Percentiles rank a stretch among this genome's conserved stretches.
These are phyloP conservation scores for Pseudoatta argentina DNA, from an alignment of 1,140 invertebrate genomes.

Conservation along the genomic window DNA sequence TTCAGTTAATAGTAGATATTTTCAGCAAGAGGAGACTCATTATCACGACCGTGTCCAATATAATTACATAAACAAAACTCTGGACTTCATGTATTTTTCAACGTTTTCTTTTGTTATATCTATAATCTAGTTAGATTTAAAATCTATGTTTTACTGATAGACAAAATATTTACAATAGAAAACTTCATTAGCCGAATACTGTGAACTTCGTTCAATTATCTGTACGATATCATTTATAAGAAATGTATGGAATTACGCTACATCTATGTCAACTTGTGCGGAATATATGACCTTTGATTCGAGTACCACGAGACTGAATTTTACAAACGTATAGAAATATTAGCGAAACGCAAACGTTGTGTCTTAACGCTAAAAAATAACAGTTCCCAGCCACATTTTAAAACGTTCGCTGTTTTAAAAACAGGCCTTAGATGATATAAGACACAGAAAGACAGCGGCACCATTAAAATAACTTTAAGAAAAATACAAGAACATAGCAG, in stretches of 20 bases:
- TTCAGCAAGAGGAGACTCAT: background rate
- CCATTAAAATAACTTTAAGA: slow-evolving; percentile 8
- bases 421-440: slow-evolving; percentile 5
- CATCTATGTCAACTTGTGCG: background rate
- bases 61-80: background rate
- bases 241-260: background rate
- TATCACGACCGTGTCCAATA: background rate
- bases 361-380: slow-evolving; percentile 16
- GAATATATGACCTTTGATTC: background rate
- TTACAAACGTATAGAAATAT: slow-evolving; percentile 10
- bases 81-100: background rate
- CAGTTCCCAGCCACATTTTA: background rate
- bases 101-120: background rate
- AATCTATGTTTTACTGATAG: background rate
- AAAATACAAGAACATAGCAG: slow-evolving; percentile 8
- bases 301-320: background rate
- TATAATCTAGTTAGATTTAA: background rate
- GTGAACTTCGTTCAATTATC: background rate
- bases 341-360: background rate
- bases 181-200: background rate
- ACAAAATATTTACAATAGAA: background rate
- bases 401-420: slow-evolving; percentile 1
- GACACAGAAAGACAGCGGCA: background rate
- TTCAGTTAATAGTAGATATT: background rate
- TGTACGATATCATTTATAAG: background rate